Percentiles rank a stretch among this genome's conserved stretches.
Conservation (phyloP, 1,140 invertebrate genomes). For the Lethrus apterus region DNA sequence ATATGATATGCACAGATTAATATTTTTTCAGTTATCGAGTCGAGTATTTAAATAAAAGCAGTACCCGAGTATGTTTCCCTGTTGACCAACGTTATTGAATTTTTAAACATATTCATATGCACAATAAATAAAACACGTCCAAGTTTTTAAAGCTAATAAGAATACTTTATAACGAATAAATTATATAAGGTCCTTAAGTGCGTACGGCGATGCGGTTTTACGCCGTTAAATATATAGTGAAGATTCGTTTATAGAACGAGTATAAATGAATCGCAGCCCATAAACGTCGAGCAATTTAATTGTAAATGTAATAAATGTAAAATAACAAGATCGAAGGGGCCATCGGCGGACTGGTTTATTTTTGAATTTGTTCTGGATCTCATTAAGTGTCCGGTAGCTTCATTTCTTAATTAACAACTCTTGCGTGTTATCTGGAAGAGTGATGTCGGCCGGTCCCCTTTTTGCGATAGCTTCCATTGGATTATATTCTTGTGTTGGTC, state of each 20-base stretch:
- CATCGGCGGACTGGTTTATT: conserved; percentile 19
- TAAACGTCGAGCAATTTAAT: conserved; percentile 22
- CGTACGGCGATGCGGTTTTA: too few species aligned
- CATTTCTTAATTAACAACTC: conserved; percentile 37
- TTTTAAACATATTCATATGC: too few species aligned
- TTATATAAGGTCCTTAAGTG: too few species aligned
- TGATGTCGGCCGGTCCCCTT: conserved; percentile 27
- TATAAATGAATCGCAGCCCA: conserved; percentile 1
- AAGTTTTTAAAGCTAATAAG: too few species aligned
- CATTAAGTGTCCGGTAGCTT: conserved; percentile 34
- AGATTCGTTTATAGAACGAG: background rate
- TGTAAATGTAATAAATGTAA: conserved; percentile 20
- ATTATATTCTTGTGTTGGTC: conserved; percentile 25
- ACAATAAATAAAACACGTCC: too few species aligned
- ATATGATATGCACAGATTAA: too few species aligned
- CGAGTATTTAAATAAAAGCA: too few species aligned
- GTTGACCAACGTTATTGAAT: too few species aligned
- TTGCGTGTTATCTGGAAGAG: conserved; percentile 30
- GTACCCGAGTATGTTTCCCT: too few species aligned
- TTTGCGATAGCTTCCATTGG: conserved; percentile 29
- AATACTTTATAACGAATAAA: too few species aligned
- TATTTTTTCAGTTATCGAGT: too few species aligned
- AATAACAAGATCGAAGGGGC: background rate
- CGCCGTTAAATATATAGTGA: too few species aligned
- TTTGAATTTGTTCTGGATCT: conserved; percentile 31